A percentile compares a stretch with the other conserved stretches of the same genome.
Conservation (phyloP, 2,797 vertebrate species). For the Astyanax mexicanus region DNA sequence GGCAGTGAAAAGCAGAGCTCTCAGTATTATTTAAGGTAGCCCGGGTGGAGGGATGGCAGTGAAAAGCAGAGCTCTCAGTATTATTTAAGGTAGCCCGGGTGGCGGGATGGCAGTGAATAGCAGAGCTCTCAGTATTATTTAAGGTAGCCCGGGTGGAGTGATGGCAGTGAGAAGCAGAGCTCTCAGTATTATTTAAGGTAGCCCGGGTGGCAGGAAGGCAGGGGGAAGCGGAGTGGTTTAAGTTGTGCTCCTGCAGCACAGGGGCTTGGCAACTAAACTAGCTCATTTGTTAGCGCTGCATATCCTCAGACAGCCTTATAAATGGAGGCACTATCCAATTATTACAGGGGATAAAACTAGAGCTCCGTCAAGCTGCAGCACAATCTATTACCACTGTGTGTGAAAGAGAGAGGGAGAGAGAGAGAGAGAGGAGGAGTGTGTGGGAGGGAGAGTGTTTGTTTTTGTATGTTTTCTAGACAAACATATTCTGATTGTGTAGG, state of each 20-base stretch:
- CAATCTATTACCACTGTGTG: slow-evolving; percentile 60
- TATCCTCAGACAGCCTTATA: slow-evolving; percentile 63
- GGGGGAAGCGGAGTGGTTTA: slow-evolving; percentile 64
- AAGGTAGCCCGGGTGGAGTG: too few species aligned
- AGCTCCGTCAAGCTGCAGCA: slow-evolving; percentile 46
- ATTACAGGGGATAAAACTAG: slow-evolving; percentile 64
- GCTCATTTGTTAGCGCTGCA: slow-evolving; percentile 70
- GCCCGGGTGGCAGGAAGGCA: slow-evolving; percentile 54
- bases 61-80: too few species aligned
- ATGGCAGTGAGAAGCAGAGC: too few species aligned
- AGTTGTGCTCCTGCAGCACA: slow-evolving; percentile 63
- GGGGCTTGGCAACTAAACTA: slow-evolving; percentile 67
- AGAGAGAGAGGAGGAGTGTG: too few species aligned
- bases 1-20: too few species aligned
- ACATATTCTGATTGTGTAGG: neutral
- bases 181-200: slow-evolving; percentile 69
- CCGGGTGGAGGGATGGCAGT: too few species aligned
- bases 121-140: too few species aligned
- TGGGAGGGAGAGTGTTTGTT: slow-evolving; percentile 45
- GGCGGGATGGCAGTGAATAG: too few species aligned
- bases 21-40: too few species aligned
- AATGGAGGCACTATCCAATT: slow-evolving; percentile 67
- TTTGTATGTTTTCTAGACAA: neutral
- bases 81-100: too few species aligned
- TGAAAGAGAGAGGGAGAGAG: too few species aligned